A percentile compares a stretch with the other conserved stretches of the same genome.
These are phyloP conservation scores for Chloroceryle inda DNA, from an alignment of 2,797 vertebrate genomes.

Conservation along the genomic window DNA sequence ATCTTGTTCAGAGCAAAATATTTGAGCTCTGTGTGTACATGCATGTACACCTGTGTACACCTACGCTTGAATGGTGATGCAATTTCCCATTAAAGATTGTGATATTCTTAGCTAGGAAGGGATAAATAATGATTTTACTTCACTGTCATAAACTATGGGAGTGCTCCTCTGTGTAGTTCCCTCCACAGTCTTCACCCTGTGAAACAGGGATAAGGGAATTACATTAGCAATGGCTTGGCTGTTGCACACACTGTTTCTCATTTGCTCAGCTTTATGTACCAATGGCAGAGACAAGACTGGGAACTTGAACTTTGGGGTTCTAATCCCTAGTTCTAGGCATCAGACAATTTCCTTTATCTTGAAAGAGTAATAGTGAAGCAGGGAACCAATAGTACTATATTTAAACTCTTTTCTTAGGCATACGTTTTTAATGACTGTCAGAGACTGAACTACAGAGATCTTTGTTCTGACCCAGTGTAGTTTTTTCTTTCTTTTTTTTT, in stretches of 20 bases:
- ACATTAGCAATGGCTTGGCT: not conserved
- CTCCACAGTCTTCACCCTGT: not conserved
- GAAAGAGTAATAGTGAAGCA: not conserved
- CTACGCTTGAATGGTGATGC: slow-evolving; percentile 52
- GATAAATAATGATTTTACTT: not conserved
- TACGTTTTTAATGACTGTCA: not conserved
- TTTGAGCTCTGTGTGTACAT: slow-evolving; percentile 24
- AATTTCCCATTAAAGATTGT: slow-evolving; percentile 19
- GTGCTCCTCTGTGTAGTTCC: not conserved
- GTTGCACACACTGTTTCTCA: not conserved
- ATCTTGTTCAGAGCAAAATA: slow-evolving; percentile 46
- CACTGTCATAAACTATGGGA: not conserved
- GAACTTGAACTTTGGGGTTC: not conserved
- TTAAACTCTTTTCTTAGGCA: not conserved
- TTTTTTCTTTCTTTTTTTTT: not conserved
- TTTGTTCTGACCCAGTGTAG: not conserved
- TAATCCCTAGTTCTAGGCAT: not conserved
- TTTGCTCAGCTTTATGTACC: not conserved
- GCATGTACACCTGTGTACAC: not conserved
- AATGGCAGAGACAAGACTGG: not conserved
- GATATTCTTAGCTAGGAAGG: slow-evolving; percentile 26
- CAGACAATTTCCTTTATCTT: not conserved
- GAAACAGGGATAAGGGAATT: not conserved
- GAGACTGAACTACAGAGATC: not conserved
- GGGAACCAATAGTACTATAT: not conserved